Evolutionary conservation across 2,113 vertebrate genomes (phyloP), one percentile per base, ranked within the genome.

Genomic region (Dunckerocampus dactyliophorus): DNA sequence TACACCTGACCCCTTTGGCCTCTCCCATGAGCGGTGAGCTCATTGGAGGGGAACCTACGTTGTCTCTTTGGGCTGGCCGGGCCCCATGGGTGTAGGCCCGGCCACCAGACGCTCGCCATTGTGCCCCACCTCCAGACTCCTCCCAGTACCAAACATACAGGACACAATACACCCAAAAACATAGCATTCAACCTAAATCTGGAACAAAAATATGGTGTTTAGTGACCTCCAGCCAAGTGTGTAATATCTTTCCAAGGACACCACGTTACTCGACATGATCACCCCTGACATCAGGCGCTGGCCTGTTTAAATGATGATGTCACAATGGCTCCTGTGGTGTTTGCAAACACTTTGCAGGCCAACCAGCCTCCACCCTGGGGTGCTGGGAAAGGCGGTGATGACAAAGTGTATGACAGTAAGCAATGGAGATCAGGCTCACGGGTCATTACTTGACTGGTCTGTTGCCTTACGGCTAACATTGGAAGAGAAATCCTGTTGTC

Each of bases 381-480:
- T 53, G 34, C 21, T 11, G 52, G 45, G 47, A 62, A 46, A 31
- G 58, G 13, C 39, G 45, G 45, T 31, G 43, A 19, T 28, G 69
- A 60, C 67, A 65, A 81, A 74, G 72, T 68, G 67, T 72, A 72
- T 67, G 75, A 77, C 72, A 59, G 67, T 76, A 82, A 61, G 68
- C 72, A 76, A 67, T 45, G 52, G 47, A 65, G 62, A 71, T 63
- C 62, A 54, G 67, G 67, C 61, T 60, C 59, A 67, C 45, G 8
- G 53, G 65, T 64, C 42, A 63, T 73, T 68, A 68, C 59, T 59
- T 63, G 34, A 67, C 65, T 0, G 53, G 65, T 64, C 61, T 13
- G 59, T 48, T 24, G 74, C 72, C 73, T 73, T 55, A 54, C 20
- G 67, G 73, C 67, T 64, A 62, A 72, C 66, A 62, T 63, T 65